Percentiles rank a stretch among this genome's conserved stretches.
phyloP scores from a whole-genome alignment of 2,113 vertebrate species.

The Microtus ochrogaster region DNA sequence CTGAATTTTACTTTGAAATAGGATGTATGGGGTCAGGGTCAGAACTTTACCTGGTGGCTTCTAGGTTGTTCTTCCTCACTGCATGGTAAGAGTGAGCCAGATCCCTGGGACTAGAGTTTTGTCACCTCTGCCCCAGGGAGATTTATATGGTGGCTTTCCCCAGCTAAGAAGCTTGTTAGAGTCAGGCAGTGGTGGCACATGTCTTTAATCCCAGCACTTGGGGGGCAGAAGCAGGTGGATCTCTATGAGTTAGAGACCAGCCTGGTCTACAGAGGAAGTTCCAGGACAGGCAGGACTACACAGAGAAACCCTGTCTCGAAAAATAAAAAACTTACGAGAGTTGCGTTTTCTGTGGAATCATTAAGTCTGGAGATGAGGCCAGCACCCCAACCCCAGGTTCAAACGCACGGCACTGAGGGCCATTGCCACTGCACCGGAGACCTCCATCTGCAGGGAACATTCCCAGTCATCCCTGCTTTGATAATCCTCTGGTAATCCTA shows the following conservation, averaged over 20 bases:
- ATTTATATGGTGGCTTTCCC: background rate
- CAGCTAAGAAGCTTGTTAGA: background rate
- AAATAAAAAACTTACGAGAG: background rate
- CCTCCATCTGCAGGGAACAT: background rate
- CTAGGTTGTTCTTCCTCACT: background rate
- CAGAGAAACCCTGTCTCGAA: background rate
- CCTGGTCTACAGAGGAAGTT: background rate
- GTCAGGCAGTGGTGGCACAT: background rate
- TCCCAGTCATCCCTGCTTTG: background rate
- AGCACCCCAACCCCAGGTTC: background rate
- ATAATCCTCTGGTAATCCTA: background rate
- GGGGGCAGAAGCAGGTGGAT: background rate
- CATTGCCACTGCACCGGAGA: background rate
- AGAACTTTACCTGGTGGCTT: background rate
- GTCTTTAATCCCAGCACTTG: background rate
- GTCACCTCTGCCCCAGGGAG: background rate
- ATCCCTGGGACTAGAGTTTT: background rate
- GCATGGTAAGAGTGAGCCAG: background rate
- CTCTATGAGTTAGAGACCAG: background rate
- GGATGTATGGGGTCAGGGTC: background rate
- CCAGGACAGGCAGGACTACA: background rate
- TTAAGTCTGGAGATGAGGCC: background rate
- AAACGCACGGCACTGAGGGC: background rate
- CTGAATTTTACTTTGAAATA: constrained; percentile 15
- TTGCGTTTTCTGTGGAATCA: background rate